Conservation (phyloP, 2,888 invertebrate species). For the Drosophila lacicola region DNA sequence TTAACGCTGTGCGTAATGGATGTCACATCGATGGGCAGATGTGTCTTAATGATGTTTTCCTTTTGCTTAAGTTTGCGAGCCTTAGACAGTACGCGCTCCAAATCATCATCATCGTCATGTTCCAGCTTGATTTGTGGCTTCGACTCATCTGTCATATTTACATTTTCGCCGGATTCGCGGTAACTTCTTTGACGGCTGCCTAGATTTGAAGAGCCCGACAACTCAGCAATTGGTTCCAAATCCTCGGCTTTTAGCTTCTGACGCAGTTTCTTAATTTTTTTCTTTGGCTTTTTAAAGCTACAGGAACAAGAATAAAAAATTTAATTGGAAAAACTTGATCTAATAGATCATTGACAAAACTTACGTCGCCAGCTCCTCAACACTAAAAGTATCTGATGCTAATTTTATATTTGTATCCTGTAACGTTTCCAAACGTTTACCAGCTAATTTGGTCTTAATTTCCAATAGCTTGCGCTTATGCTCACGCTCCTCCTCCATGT, state of each 20-base stretch:
- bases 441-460: conserved; percentile 88
- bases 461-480: conserved; percentile 84
- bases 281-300: conserved; percentile 94
- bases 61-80: conserved; percentile 89
- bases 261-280: conserved; percentile 90
- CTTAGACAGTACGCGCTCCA: conserved; percentile 90
- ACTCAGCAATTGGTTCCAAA: conserved; percentile 86
- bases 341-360: conserved; percentile 16
- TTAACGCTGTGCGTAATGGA: conserved; percentile 86
- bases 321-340: neutral
- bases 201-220: conserved; percentile 72
- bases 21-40: conserved; percentile 77
- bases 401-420: conserved; percentile 88
- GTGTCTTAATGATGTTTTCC: conserved; percentile 83
- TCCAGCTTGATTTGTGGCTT: conserved; percentile 84
- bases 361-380: conserved; percentile 92
- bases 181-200: conserved; percentile 79
- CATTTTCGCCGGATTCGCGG: conserved; percentile 84
- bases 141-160: conserved; percentile 85
- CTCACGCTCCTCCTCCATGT: conserved; percentile 87
- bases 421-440: conserved; percentile 91
- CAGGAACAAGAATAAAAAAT: neutral
- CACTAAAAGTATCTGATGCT: conserved; percentile 95
- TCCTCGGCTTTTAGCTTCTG: conserved; percentile 91
- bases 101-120: conserved; percentile 89